Percentiles rank a stretch among this genome's conserved stretches.
Evolutionary conservation across 1,140 invertebrate species (phyloP).

Genomic region (Idris sp.): DNA sequence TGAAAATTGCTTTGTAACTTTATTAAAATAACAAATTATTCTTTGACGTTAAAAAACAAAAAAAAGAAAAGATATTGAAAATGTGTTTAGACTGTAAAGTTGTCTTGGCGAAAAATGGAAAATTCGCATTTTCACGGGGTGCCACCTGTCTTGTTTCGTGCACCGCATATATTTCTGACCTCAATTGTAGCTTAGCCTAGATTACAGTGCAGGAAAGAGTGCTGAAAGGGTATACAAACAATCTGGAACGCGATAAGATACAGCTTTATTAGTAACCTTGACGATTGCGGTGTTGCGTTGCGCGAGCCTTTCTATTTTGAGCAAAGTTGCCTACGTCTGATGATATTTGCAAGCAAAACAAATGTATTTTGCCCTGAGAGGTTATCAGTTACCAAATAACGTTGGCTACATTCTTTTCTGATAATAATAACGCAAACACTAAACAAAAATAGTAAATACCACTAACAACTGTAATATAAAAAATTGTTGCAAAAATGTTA

Average conservation of each 20-base stretch:
- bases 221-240: conserved; percentile 63
- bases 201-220: conserved; percentile 62
- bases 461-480: too few species aligned
- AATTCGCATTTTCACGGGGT: conserved; percentile 45
- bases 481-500: too few species aligned
- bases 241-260: conserved; percentile 64
- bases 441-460: neutral
- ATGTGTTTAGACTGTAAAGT: conserved; percentile 18
- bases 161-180: conserved; percentile 57
- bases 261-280: conserved; percentile 62
- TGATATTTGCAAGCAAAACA: conserved; percentile 39
- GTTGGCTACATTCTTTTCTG: conserved; percentile 17
- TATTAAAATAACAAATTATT: too few species aligned
- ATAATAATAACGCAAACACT: conserved; percentile 10
- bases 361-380: conserved; percentile 29
- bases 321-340: conserved; percentile 38
- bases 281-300: conserved; percentile 54
- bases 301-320: conserved; percentile 50
- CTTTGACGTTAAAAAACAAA: too few species aligned
- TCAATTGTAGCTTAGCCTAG: conserved; percentile 63
- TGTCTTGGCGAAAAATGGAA: conserved; percentile 44
- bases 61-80: conserved; percentile 7
- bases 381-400: conserved; percentile 44
- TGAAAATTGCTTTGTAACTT: too few species aligned
- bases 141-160: conserved; percentile 58